Conservation (phyloP, 1,140 invertebrate species). For the Pseudachorutes palmiensis region DNA sequence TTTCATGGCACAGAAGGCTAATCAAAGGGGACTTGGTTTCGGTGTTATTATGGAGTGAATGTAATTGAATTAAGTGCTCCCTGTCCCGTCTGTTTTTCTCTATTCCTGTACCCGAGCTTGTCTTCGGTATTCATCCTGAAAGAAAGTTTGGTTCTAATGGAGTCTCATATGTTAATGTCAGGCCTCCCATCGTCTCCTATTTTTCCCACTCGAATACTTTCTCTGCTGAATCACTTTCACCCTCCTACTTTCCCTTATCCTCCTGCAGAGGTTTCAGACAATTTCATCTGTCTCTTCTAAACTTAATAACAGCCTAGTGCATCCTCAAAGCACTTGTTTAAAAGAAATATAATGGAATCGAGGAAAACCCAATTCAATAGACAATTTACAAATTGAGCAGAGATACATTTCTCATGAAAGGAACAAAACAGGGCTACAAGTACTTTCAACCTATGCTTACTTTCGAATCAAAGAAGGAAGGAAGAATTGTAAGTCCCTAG, state of each 20-base stretch:
- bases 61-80: slow-evolving; percentile 27
- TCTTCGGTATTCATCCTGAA: slow-evolving; percentile 19
- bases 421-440: no score
- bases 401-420: no score
- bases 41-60: not conserved
- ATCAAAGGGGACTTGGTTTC: not conserved
- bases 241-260: slow-evolving; percentile 14
- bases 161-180: slow-evolving; percentile 25
- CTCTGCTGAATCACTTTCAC: slow-evolving; percentile 5
- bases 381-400: no score
- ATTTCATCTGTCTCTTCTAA: not conserved
- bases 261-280: slow-evolving; percentile 1
- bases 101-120: no score
- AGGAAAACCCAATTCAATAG: no score
- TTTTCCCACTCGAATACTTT: slow-evolving; percentile 15
- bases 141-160: slow-evolving; percentile 21
- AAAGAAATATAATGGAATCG: no score
- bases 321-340: no score
- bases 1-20: not conserved
- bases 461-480: no score
- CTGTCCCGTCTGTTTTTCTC: not conserved
- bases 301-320: not conserved
- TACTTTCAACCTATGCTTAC: no score
- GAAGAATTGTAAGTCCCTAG: no score
- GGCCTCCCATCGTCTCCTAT: slow-evolving; percentile 8